These are phyloP conservation scores for Phylloscopus trochilus DNA, from an alignment of 2,113 vertebrate species.

Conservation along the genomic window DNA sequence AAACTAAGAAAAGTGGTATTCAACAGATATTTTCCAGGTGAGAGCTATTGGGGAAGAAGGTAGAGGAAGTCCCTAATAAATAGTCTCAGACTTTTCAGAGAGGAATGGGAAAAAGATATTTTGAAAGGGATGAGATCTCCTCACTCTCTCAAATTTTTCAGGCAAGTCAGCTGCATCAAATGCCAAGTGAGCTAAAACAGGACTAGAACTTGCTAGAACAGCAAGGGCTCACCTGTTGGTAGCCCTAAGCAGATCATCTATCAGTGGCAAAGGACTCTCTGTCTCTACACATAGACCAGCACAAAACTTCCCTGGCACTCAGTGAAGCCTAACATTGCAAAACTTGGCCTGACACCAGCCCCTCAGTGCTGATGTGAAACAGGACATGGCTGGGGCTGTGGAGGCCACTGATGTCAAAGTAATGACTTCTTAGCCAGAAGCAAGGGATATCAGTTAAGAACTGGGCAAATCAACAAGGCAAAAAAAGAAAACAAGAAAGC, in stretches of 20 bases:
- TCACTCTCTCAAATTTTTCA: neutral
- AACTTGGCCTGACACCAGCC: neutral
- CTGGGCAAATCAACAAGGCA: neutral
- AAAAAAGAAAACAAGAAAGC: neutral
- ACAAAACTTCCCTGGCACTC: neutral
- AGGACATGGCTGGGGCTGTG: neutral
- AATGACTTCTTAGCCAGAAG: neutral
- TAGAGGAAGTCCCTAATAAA: neutral
- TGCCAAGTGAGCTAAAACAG: neutral
- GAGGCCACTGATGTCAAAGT: neutral
- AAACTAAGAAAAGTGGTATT: neutral
- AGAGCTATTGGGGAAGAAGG: neutral
- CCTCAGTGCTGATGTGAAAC: accelerated
- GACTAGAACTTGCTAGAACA: neutral
- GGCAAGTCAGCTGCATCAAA: neutral
- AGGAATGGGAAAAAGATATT: neutral
- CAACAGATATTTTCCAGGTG: neutral
- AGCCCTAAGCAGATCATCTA: neutral
- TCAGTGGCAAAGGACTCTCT: neutral
- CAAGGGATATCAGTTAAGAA: neutral
- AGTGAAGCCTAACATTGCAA: neutral
- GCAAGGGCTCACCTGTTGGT: neutral
- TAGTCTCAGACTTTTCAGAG: neutral
- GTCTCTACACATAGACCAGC: neutral
- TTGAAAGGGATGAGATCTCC: neutral